phyloP scores from a whole-genome alignment of 23 tunicate genomes.

The Trididemnum miniatum region DNA sequence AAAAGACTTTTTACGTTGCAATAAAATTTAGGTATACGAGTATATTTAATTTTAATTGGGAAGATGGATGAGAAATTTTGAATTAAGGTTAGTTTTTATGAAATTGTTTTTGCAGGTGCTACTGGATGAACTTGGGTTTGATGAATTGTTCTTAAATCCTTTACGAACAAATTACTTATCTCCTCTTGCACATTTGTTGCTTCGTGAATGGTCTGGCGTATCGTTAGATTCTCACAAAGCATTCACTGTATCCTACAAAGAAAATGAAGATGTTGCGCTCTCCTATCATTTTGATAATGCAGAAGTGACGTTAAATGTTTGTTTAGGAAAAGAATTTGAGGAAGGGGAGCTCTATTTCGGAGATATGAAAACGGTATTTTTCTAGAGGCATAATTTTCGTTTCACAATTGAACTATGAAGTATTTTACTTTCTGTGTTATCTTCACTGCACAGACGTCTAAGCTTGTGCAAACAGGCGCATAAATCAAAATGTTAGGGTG shows the following conservation, averaged over 20 bases:
- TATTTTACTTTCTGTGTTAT: not conserved
- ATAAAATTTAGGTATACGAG: too few species aligned
- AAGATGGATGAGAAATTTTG: not conserved
- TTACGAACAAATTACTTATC: slow-evolving; percentile 44
- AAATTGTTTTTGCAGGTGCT: slow-evolving; percentile 47
- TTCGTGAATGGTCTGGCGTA: slow-evolving; percentile 53
- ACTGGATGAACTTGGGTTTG: slow-evolving; percentile 73
- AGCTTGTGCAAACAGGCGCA: too few species aligned
- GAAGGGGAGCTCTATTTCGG: slow-evolving; percentile 88
- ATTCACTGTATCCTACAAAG: slow-evolving; percentile 73
- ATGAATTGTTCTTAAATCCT: slow-evolving; percentile 50
- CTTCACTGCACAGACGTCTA: too few species aligned
- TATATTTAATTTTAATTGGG: too few species aligned
- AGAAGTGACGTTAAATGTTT: slow-evolving; percentile 81
- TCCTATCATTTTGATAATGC: slow-evolving; percentile 84
- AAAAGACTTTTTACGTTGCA: too few species aligned
- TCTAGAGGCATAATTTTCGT: too few species aligned
- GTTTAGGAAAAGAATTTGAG: slow-evolving; percentile 63
- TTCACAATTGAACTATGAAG: not conserved
- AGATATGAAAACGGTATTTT: slow-evolving; percentile 58
- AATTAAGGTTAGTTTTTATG: not conserved
- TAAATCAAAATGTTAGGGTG: too few species aligned
- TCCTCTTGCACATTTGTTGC: slow-evolving; percentile 48
- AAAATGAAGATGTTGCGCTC: slow-evolving; percentile 57
- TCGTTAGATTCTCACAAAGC: slow-evolving; percentile 87